Conservation (phyloP, 2,113 vertebrate species). For the Rostratula benghalensis region DNA sequence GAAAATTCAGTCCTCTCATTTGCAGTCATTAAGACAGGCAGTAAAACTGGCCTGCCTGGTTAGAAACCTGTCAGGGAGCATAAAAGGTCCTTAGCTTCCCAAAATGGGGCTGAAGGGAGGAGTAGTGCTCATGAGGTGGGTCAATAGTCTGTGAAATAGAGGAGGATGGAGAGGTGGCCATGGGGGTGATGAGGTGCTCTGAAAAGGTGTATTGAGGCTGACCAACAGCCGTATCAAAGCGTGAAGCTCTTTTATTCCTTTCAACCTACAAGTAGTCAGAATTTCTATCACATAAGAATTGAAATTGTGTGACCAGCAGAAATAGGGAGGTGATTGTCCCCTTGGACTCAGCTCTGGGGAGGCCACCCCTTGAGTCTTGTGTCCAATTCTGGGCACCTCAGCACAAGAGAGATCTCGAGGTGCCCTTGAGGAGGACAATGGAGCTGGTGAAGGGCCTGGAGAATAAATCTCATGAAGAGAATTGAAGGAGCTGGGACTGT, state of each 20-base stretch:
- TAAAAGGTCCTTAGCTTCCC: background rate
- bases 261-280: background rate
- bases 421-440: too few relatives aligned
- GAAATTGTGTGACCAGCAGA: too few relatives aligned
- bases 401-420: too few relatives aligned
- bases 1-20: background rate
- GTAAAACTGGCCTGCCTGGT: conserved; percentile 41
- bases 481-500: too few relatives aligned
- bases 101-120: background rate
- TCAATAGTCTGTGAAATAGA: background rate
- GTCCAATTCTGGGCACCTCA: too few relatives aligned
- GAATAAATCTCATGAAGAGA: too few relatives aligned
- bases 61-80: conserved; percentile 17
- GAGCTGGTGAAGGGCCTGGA: too few relatives aligned
- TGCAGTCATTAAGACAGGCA: background rate
- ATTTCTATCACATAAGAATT: background rate
- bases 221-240: rapidly evolving
- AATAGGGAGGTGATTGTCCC: too few relatives aligned
- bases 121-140: background rate
- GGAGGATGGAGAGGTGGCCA: background rate
- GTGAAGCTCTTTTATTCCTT: background rate
- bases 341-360: too few relatives aligned
- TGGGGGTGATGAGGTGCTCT: background rate
- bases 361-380: too few relatives aligned
- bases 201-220: rapidly evolving